phyloP scores from a whole-genome alignment of 2,797 vertebrate genomes.

The Sebastolobus altivelis region DNA sequence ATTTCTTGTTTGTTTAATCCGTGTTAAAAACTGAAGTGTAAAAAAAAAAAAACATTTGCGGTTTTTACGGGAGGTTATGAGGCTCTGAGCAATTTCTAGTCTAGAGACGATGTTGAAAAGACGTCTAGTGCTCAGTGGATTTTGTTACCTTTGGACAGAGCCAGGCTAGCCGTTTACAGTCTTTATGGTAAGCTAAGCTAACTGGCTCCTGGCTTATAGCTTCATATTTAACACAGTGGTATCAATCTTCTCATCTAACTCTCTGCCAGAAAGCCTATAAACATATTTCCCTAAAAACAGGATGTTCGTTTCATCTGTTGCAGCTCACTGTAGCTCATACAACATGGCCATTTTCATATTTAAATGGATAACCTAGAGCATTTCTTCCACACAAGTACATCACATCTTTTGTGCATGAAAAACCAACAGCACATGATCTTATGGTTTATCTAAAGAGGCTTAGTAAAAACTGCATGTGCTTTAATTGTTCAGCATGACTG shows the following conservation, averaged over 20 bases:
- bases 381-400: slow-evolving; percentile 68
- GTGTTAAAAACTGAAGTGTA: not conserved
- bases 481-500: slow-evolving; percentile 68
- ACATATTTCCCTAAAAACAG: slow-evolving; percentile 20
- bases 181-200: not conserved
- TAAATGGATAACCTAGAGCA: slow-evolving; percentile 59
- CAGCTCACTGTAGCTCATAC: slow-evolving; percentile 50
- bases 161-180: too few species aligned
- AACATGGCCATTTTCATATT: slow-evolving; percentile 35
- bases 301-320: slow-evolving; percentile 53
- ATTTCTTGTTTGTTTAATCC: not conserved
- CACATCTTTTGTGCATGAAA: slow-evolving; percentile 74
- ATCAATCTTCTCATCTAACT: not conserved
- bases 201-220: not conserved
- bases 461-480: slow-evolving; percentile 63
- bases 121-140: too few species aligned
- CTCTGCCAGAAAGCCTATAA: not conserved
- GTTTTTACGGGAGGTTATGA: not conserved
- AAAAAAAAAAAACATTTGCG: not conserved
- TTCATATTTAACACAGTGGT: not conserved
- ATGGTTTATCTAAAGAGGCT: slow-evolving; percentile 77
- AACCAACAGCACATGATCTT: slow-evolving; percentile 79
- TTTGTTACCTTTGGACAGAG: too few species aligned
- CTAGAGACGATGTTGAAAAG: too few species aligned
- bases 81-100: not conserved